Conservation (phyloP, 2,888 invertebrate genomes). For the Drosophila quinaria region DNA sequence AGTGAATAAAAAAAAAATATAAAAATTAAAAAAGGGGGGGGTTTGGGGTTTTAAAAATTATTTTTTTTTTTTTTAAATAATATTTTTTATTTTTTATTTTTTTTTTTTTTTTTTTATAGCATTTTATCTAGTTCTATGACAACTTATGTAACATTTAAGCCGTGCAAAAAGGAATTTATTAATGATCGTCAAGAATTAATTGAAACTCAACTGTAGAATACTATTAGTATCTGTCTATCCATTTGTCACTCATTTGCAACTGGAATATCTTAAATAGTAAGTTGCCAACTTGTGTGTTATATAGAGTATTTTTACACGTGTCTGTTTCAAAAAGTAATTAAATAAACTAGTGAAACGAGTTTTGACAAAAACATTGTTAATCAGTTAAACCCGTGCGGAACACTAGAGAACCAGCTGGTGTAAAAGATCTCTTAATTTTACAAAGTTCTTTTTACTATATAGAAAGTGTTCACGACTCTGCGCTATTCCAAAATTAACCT, state of each 20-base stretch:
- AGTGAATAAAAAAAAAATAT: too few species aligned
- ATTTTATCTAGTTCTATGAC: not conserved
- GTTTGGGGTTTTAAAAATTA: too few species aligned
- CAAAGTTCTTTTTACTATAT: not conserved
- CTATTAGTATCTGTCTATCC: not conserved
- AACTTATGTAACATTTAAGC: not conserved
- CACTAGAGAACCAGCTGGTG: conserved; percentile 24
- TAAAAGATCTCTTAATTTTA: not conserved
- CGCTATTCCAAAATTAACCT: conserved; percentile 56
- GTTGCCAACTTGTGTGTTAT: not conserved
- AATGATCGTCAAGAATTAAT: not conserved
- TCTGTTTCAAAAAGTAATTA: conserved; percentile 24
- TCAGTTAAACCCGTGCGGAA: conserved; percentile 3
- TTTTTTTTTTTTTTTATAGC: too few species aligned
- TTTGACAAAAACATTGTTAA: not conserved
- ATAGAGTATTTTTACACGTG: conserved; percentile 4
- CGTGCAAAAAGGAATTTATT: not conserved
- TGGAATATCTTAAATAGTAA: not conserved
- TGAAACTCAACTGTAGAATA: too few species aligned
- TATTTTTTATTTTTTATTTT: too few species aligned
- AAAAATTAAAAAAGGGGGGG: too few species aligned
- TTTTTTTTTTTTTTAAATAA: too few species aligned
- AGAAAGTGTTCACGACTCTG: not conserved
- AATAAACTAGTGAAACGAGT: conserved; percentile 52
- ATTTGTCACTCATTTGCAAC: not conserved